Evolutionary conservation across 2,888 invertebrate genomes (phyloP), one percentile per base, ranked within the genome.

Genomic region (Dione juno): DNA sequence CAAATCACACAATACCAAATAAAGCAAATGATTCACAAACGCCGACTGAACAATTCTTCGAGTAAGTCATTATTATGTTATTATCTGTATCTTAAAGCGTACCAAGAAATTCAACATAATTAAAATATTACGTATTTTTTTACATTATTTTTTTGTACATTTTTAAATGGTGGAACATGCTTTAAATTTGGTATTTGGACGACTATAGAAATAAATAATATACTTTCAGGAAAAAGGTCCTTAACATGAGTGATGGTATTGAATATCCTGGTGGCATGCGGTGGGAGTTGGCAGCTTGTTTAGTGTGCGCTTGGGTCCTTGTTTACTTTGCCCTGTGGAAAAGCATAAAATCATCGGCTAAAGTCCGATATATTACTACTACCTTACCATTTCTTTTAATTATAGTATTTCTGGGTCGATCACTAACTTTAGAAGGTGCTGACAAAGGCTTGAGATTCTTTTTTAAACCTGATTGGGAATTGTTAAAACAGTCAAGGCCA

Each of bases 241-340:
- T 98, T 73, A 96, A 96, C 90, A 96, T 97, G 80, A 97, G 97
- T 77, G 93, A 93, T 16, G 98, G 98, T 40, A 96, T 98, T 72
- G 97, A 98, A 82, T 96, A 95, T 79, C 96, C 96, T 43, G 97
- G 97, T 71, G 94, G 93, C 76, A 93, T 98, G 84, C 94, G 98
- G 80, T 98, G 98, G 97, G 98, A 98, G 83, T 90, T 99, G 73
- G 96, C 97, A 41, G 96, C 97, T 61, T 98, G 98, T 82, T 94
- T 99, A 69, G 94, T 98, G 66, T 96, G 97, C 80, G 98, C 98
- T 75, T 99, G 99, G 99, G 94, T 98, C 75, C 92, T 99, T 80
- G 98, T 99, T 67, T 99, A 99, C 91, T 98, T 99, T 89, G 98
- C 98, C 77, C 96, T 99, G 65, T 99, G 98, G 97, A 99, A 98